Percentiles rank a stretch among this genome's conserved stretches.
Evolutionary conservation across 2,888 invertebrate species (phyloP).

Genomic region (Meiosimyza decipiens): DNA sequence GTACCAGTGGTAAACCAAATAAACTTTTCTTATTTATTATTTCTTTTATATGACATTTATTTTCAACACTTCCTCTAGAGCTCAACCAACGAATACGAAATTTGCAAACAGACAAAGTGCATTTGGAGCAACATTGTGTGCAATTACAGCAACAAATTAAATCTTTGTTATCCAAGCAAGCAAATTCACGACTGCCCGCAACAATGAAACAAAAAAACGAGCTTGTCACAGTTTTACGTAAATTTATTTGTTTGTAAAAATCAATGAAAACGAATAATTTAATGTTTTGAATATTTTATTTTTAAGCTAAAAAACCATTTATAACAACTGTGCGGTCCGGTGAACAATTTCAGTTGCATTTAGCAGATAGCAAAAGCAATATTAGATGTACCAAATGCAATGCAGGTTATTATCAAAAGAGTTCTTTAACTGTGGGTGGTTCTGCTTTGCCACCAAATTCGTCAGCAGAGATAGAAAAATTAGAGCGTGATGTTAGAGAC

Average conservation of each 20-base stretch:
- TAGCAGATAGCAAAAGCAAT: constrained; percentile 39
- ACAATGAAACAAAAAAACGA: constrained; percentile 45
- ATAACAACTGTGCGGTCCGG: constrained; percentile 64
- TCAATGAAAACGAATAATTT: constrained; percentile 10
- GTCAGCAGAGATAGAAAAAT: constrained; percentile 59
- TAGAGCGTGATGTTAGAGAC: constrained; percentile 66
- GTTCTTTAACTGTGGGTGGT: constrained; percentile 15
- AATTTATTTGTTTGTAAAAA: constrained; percentile 15
- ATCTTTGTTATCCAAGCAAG: constrained; percentile 67
- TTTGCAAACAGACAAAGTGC: constrained; percentile 69
- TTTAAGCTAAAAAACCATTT: constrained; percentile 63
- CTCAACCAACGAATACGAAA: constrained; percentile 68
- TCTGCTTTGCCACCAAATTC: constrained; percentile 25
- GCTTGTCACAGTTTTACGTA: background rate
- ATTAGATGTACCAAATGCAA: constrained; percentile 63
- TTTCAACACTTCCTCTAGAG: constrained; percentile 59
- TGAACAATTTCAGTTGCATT: constrained; percentile 51
- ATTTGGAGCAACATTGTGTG: constrained; percentile 67
- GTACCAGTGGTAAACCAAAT: constrained; percentile 67
- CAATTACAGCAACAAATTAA: constrained; percentile 68
- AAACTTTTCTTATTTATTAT: background rate
- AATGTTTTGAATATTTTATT: constrained; percentile 4
- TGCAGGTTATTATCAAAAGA: constrained; percentile 52
- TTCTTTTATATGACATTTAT: background rate
- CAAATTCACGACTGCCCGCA: constrained; percentile 24